Conservation (phyloP, 2,888 invertebrate genomes). For the Plebejus anna region DNA sequence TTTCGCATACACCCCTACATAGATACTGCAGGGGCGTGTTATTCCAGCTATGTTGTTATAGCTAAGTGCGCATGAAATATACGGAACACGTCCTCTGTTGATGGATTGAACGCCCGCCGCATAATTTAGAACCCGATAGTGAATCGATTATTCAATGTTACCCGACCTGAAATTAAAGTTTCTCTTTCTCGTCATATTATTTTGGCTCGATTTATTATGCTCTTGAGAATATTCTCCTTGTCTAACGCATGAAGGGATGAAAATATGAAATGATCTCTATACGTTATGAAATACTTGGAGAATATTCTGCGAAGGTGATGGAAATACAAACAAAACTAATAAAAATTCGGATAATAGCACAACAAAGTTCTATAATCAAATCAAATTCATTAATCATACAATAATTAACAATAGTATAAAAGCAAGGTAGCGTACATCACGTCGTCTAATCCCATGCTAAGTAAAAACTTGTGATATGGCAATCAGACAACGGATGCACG, state of each 20-base stretch:
- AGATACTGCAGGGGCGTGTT: neutral
- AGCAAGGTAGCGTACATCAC: too few species aligned
- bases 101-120: constrained; percentile 11
- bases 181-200: constrained; percentile 1
- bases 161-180: constrained; percentile 1
- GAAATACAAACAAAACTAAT: neutral
- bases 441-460: too few species aligned
- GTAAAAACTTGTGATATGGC: too few species aligned
- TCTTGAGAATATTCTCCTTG: neutral
- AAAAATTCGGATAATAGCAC: neutral
- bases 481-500: too few species aligned
- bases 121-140: constrained; percentile 8
- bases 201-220: neutral
- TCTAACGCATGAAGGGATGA: neutral
- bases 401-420: too few species aligned
- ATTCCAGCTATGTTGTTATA: neutral
- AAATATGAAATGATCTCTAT: neutral
- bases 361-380: neutral
- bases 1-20: neutral
- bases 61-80: constrained; percentile 14
- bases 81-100: constrained; percentile 8
- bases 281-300: too few species aligned
- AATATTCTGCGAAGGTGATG: neutral
- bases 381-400: too few species aligned
- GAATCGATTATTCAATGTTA: neutral